Evolutionary conservation across 1,140 invertebrate species (phyloP), one percentile per base, ranked within the genome.

Genomic region (Rhagoletis pomonella): DNA sequence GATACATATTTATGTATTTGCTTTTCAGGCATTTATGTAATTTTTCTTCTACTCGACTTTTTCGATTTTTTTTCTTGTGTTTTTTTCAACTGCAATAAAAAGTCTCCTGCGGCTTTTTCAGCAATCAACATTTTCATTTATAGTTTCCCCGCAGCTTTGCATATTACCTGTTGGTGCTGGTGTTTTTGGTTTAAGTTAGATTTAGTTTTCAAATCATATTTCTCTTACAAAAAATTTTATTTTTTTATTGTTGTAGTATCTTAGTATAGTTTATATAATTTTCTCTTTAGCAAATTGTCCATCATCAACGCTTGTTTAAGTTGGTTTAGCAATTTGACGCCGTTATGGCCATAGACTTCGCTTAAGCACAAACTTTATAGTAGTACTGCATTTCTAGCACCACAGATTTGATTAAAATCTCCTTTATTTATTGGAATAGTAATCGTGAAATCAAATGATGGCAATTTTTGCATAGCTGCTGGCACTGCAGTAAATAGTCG

Each of bases 61-160:
- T 62, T 62, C 17, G n/a, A 4, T 62, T 14, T 62, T 62, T 62
- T 7, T 62, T 62, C 12, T 7, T 55, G n/a, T 6, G 47, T 55
- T 55, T 50, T 50, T 19, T 3, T 44, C 10, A n/a, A 47, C 55
- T 14, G 73, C 47, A 50, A 58, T 81, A 55, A 81, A 81, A 81
- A 55, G 73, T 12, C 73, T 81, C 73, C 73, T 55, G 73, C n/a
- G 73, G 73, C 73, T 81, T 81, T 58, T 3, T 4, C 73, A 55
- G 6, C n/a, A n/a, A 19, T 17, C 73, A 55, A 81, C 73, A 81
- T 81, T 81, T 81, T 81, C 73, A 81, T 81, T 62, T 17, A 62
- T 14, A 62, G n/a, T 62, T 1, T 62, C n/a, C 17, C 17, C 60
- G 12, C 12, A 62, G 60, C n/a, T 5, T 17, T 62, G 60, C 17